Base-by-base conservation (phyloP, 1,140 invertebrate species). In the Bombus affinis region DNA sequence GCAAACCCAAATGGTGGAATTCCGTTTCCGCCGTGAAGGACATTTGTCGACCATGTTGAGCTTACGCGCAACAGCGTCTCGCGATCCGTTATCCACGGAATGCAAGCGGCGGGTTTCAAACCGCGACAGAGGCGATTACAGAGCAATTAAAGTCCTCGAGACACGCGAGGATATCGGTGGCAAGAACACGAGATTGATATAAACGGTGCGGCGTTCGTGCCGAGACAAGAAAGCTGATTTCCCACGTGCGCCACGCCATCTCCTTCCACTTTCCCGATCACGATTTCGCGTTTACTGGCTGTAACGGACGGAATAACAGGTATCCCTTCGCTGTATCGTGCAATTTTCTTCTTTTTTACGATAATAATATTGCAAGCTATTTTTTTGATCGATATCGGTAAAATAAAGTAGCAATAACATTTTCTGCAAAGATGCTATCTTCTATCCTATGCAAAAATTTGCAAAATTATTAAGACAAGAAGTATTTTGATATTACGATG, bases 91-190 rank as follows among this genome's bases (percentile, higher is more conserved):
- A 57, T 70, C 68, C 25, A 22, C 15, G 75, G 79, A 90, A 89
- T 83, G 88, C 79, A 68, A 81, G 65, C 72, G 70, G 57, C 35
- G 70, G 80, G 65, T 86, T 68, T 76, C 83, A 91, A 59, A 53
- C 74, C 44, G 35, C 82, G 74, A 80, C 57, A 74, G 39, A 47
- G 73, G 59, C 82, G 87, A 92, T 92, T 91, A 92, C 81, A 15
- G 59, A 68, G 83, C 83, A 92, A 91, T 91, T 91, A 92, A 88
- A 89, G 79, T 72, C 28, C 12, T 37, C 37, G 70, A 65, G 53
- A 78, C 53, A 66, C 66, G 70, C 75, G 44, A 76, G 62, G 25
- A 77, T 65, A 88, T 88, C 77, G 70, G 35, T 10, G 68, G 35
- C n/a, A 82, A 81, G 59, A 87, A 85, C 70, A 62, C 53, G 18